These are phyloP conservation scores for Urosaurus nigricauda DNA, from an alignment of 2,797 vertebrate genomes.

Conservation along the genomic window DNA sequence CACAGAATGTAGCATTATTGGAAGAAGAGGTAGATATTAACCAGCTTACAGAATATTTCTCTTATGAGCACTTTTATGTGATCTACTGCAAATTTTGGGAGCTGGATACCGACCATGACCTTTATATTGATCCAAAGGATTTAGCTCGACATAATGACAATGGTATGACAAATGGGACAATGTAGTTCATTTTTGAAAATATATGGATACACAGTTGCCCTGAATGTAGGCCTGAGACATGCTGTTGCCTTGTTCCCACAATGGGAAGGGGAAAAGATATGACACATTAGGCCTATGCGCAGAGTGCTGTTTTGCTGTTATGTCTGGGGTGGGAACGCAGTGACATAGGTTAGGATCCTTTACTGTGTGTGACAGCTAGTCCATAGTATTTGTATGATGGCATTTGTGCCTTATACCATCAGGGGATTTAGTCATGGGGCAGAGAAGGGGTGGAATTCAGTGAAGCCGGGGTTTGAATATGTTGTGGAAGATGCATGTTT, in stretches of 20 bases:
- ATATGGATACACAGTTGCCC: background rate
- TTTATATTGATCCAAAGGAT: constrained; percentile 92
- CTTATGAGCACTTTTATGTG: constrained; percentile 98
- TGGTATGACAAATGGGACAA: constrained; percentile 79
- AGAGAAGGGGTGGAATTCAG: background rate
- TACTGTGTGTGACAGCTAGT: background rate
- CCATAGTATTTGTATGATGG: background rate
- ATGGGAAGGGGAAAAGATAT: background rate
- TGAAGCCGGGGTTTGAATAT: background rate
- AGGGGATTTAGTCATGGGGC: background rate
- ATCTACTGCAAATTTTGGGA: constrained; percentile 99
- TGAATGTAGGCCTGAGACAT: background rate
- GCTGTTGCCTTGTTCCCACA: background rate
- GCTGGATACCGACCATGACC: constrained; percentile 95
- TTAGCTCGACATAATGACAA: constrained; percentile 92
- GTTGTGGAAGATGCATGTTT: background rate
- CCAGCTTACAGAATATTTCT: constrained; percentile 95
- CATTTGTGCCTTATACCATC: background rate
- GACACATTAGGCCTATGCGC: no score
- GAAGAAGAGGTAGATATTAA: constrained; percentile 95
- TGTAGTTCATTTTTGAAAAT: constrained; percentile 13
- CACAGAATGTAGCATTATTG: constrained; percentile 90
- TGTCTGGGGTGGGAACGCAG: no score
- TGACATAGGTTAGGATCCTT: background rate
- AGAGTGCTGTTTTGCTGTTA: background rate